Base-by-base conservation (phyloP, 1,140 invertebrate species). In the Aphis craccivora region DNA sequence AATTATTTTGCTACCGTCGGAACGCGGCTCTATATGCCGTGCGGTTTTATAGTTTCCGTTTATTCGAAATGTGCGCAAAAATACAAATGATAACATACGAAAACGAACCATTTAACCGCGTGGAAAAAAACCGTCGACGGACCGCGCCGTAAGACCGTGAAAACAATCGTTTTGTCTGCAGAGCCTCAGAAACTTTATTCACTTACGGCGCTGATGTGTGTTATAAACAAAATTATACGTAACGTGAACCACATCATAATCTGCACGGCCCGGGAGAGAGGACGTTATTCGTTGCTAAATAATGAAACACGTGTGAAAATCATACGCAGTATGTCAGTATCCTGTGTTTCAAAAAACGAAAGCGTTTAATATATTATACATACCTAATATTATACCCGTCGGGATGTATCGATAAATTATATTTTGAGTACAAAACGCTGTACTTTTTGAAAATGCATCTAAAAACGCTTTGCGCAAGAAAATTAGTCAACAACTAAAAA, bases 81-180 rank as follows among this genome's bases (percentile, higher is more conserved):
- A 53, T 35, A 51, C 30, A 51, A 30, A 45, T 86, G 40, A 45
- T 86, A 6, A 45, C n/a, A n/a, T n/a, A n/a, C 9, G 3, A 30
- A 86, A 86, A 86, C 84, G 23, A 45, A 86, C 43, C 84, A 4
- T 11, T 67, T 22, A 84, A 84, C 81, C 20, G 84, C 84, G 43
- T 45, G n/a, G 35, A 51, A 51, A 88, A 51, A 88, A 48, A 35
- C 11, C 45, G 30, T 23, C 86, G 86, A n/a, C 60, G 11, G 30
- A 67, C 45, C 43, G n/a, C 20, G 43, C 35, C n/a, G n/a, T 51
- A 88, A 88, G 22, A 88, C 60, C 45, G 14, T n/a, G 45, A 51
- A 87, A 88, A 88, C 86, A 51, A 35, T 48, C 30, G 45, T 86
- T 86, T 84, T n/a, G 30, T 76, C 60, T 76, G 30, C 60, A 35